Conservation (phyloP, 2,797 vertebrate genomes). For the Arctocebus calabarensis region DNA sequence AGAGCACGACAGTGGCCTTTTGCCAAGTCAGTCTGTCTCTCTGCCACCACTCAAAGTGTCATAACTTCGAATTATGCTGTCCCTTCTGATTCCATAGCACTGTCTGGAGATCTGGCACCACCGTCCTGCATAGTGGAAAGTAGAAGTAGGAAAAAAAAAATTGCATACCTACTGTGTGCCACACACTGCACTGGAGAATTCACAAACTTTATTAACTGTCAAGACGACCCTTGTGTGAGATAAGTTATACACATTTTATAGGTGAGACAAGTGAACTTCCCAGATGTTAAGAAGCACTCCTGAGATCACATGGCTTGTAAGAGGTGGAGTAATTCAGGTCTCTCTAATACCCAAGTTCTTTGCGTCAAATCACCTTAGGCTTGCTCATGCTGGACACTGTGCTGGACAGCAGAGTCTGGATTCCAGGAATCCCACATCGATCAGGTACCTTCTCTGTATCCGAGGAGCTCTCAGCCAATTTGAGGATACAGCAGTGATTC, state of each 20-base stretch:
- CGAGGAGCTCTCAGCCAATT: neutral
- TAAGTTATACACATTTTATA: neutral
- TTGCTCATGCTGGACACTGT: neutral
- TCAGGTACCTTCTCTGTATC: neutral
- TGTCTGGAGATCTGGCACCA: neutral
- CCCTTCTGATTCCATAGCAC: neutral
- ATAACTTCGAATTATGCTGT: neutral
- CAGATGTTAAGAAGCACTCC: neutral
- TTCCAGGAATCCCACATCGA: neutral
- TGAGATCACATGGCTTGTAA: neutral
- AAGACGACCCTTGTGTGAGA: neutral
- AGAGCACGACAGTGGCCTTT: accelerated
- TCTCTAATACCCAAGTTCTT: neutral
- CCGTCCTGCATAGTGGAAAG: neutral
- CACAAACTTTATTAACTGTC: neutral
- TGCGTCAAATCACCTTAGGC: neutral
- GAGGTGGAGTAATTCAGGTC: neutral
- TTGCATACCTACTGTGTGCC: neutral
- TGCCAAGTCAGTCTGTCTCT: neutral
- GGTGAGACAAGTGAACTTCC: neutral
- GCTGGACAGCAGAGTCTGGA: neutral
- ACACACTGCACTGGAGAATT: neutral
- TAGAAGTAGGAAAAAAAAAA: neutral
- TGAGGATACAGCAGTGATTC: neutral
- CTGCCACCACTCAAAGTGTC: neutral